Base-by-base conservation (phyloP, 1,140 invertebrate species). In the Stegodyphus mimosarum region DNA sequence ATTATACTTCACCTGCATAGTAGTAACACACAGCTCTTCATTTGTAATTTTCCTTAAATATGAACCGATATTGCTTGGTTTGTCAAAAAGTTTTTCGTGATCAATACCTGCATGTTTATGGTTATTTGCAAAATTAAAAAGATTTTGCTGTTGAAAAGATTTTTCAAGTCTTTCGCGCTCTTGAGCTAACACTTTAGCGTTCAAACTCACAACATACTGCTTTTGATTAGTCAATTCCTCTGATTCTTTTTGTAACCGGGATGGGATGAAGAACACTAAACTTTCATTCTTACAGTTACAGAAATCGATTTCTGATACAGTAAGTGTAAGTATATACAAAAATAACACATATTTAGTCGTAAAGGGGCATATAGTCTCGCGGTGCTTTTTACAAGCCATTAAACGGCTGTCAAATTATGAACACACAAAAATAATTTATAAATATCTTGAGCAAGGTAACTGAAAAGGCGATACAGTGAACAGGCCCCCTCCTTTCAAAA, bases 1-100 rank as follows among this genome's bases (percentile, higher is more conserved):
- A 77, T 33, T 86, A 10, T 60, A 86, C 48, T 86, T 63, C 87
- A 90, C 92, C 90, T 93, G 92, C 89, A 93, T 93, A 55, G 90
- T 91, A 15, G 91, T 90, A 76, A 93, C 90, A 49, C 92, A 92
- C 84, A 93, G 89, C 90, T 93, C 93, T 86, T 92, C 90, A 89
- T 93, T 92, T 66, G 90, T 89, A 86, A 89, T 90, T 91, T 86
- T 90, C 64, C 90, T 86, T 7, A 91, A 80, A 71, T 89, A 86
- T 7, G 89, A 88, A 48, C 89, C 89, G 18, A 91, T 88, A 79
- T 89, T 88, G 6, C 90, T 90, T 83, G 89, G 89, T 33, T 90
- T 88, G 73, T 88, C 78, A 76, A 90, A 88, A 75, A 89, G 88
- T 73, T 90, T 89, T 49, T 90, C 90, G 18, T 72, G 15, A 17